These are phyloP conservation scores for Drosophila nigrodunni DNA, from an alignment of 1,140 invertebrate genomes.

Conservation along the genomic window DNA sequence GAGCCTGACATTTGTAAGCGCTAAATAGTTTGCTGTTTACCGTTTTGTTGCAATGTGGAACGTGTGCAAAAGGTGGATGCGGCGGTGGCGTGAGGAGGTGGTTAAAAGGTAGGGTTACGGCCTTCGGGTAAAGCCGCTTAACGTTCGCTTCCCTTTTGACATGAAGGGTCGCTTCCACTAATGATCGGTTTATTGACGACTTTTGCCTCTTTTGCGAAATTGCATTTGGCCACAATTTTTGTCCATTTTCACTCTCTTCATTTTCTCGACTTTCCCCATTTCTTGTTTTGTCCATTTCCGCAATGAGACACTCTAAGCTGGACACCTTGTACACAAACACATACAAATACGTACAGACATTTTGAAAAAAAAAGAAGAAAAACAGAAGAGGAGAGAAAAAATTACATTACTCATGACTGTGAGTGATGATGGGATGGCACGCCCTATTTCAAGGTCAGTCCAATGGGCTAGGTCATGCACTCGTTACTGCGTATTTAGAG, in stretches of 20 bases:
- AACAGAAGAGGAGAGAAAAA: not conserved
- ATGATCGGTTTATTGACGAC: slow-evolving; percentile 39
- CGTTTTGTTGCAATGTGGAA: not conserved
- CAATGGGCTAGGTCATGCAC: slow-evolving; percentile 60
- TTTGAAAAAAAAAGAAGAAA: not conserved
- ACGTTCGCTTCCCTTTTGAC: slow-evolving; percentile 15
- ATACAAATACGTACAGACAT: too few species aligned
- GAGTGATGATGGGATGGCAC: slow-evolving; percentile 8
- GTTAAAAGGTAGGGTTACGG: not conserved
- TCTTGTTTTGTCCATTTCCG: slow-evolving; percentile 23
- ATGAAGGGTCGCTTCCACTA: slow-evolving; percentile 19
- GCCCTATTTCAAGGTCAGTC: slow-evolving; percentile 37
- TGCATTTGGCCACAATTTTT: slow-evolving; percentile 39
- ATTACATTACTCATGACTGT: slow-evolving; percentile 35
- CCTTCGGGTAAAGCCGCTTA: slow-evolving; percentile 48
- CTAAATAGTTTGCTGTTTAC: slow-evolving; percentile 31
- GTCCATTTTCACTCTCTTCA: slow-evolving; percentile 5
- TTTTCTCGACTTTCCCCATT: not conserved
- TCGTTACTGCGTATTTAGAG: not conserved
- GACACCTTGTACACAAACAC: not conserved
- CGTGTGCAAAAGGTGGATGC: not conserved
- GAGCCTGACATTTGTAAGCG: slow-evolving; percentile 19
- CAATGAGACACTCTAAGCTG: slow-evolving; percentile 16
- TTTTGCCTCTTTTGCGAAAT: slow-evolving; percentile 22
- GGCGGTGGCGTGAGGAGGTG: not conserved